Base-by-base conservation (phyloP, 2,888 invertebrate genomes). In the Oligia latruncula region DNA sequence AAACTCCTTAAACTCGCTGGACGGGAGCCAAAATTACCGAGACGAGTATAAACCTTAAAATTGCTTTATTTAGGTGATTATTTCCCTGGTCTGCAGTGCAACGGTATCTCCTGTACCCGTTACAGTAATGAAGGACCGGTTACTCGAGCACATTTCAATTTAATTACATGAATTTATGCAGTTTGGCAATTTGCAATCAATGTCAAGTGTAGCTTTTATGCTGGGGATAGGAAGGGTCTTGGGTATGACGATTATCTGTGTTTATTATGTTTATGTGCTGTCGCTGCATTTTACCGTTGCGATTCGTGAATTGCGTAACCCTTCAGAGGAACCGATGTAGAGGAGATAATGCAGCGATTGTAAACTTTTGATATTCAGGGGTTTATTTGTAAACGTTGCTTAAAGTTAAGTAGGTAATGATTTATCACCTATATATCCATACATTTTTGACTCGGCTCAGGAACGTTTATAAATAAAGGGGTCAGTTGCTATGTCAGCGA, bases 1-100 rank as follows among this genome's bases (percentile, higher is more conserved):
- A 90, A 90, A 92, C 90, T 87, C 84, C 90, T 92, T 92, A 90
- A 90, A 92, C 90, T 87, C 84, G 49, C 90, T 95, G 94, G 93
- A 92, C 77, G 62, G 66, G 46, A 74, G 93, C 95, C 95, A 95
- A 94, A 92, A 87, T 82, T 85, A 87, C 85, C 67, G 71, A 88
- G 29, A 29, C 29, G 29, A 29, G 29, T 29, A 1, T 29, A 82
- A 86, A 78, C 89, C 89, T 91, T 86, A 80, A 87, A 88, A 88
- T 89, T 86, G 87, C 86, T 89, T 85, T 76, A 83, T 88, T 87
- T 87, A 84, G 80, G 82, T 78, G 80, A 85, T 89, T 88, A 90
- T 79, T 82, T 87, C 80, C 81, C 71, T 80, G 72, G 71, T 35
- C 40, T 77, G 80, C 76, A 67, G 58, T 80, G 77, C 81, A 88